phyloP scores from a whole-genome alignment of 2,113 vertebrate genomes.

The Chaetodon trifascialis region DNA sequence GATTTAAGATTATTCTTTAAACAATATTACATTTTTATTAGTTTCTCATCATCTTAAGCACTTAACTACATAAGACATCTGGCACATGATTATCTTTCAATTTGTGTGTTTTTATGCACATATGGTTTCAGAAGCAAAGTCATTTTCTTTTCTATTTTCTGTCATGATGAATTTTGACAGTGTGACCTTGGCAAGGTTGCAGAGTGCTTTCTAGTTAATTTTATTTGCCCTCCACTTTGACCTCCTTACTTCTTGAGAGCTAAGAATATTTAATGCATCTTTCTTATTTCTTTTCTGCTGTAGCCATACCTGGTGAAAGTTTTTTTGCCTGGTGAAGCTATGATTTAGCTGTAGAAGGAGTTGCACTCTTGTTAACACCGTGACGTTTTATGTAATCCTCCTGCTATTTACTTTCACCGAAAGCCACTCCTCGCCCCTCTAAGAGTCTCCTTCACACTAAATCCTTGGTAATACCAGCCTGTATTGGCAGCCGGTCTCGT shows the following conservation, averaged over 20 bases:
- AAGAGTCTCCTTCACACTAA: constrained; percentile 52
- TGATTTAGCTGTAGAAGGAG: neutral
- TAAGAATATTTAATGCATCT: neutral
- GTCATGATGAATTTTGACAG: neutral
- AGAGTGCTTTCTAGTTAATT: neutral
- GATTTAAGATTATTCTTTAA: too few relatives aligned
- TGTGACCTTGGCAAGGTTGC: neutral
- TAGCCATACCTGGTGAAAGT: neutral
- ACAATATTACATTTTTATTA: too few relatives aligned
- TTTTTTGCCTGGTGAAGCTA: neutral
- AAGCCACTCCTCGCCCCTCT: constrained; percentile 3
- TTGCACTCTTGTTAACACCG: neutral
- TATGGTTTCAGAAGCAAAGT: neutral
- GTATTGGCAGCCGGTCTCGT: constrained; percentile 49
- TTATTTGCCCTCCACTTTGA: neutral
- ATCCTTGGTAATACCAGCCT: constrained; percentile 41
- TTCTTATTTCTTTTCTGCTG: neutral
- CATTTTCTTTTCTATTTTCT: neutral
- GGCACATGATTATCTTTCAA: neutral
- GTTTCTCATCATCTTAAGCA: too few relatives aligned
- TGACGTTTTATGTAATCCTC: constrained; percentile 36
- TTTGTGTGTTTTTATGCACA: neutral
- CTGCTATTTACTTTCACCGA: constrained; percentile 22
- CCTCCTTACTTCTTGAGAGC: neutral
- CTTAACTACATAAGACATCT: neutral